These are phyloP conservation scores for Dolichotis patagonum DNA, from an alignment of 2,113 vertebrate species.

Conservation along the genomic window DNA sequence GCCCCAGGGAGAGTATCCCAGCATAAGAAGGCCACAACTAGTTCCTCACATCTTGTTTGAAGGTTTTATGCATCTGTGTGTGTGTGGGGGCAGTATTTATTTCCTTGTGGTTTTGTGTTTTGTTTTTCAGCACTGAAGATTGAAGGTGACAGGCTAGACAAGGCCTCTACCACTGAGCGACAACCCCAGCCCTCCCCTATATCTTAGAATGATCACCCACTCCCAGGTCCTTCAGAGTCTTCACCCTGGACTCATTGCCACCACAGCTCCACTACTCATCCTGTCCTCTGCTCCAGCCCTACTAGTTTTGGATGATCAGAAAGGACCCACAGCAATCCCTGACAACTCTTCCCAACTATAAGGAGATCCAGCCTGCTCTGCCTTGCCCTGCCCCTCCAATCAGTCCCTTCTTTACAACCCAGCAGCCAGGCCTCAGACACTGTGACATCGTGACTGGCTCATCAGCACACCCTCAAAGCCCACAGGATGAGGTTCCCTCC, in stretches of 20 bases:
- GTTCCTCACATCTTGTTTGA: neutral
- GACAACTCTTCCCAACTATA: constrained; percentile 17
- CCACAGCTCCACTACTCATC: neutral
- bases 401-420: neutral
- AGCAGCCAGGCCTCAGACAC: neutral
- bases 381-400: neutral
- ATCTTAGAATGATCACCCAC: neutral
- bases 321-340: neutral
- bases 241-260: neutral
- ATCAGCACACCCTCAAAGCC: constrained; percentile 3
- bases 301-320: neutral
- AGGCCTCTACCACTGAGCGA: neutral
- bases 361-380: neutral
- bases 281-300: neutral
- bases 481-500: neutral
- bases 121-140: neutral
- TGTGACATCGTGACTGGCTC: constrained; percentile 13
- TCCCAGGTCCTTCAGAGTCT: too few species aligned
- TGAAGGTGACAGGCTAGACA: neutral
- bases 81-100: neutral
- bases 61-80: neutral
- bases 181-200: neutral
- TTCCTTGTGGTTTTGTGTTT: neutral
- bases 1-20: neutral
- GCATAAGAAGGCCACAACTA: neutral